Evolutionary conservation across 2,888 invertebrate genomes (phyloP), one percentile per base, ranked within the genome.

Genomic region (Latheticus oryzae): DNA sequence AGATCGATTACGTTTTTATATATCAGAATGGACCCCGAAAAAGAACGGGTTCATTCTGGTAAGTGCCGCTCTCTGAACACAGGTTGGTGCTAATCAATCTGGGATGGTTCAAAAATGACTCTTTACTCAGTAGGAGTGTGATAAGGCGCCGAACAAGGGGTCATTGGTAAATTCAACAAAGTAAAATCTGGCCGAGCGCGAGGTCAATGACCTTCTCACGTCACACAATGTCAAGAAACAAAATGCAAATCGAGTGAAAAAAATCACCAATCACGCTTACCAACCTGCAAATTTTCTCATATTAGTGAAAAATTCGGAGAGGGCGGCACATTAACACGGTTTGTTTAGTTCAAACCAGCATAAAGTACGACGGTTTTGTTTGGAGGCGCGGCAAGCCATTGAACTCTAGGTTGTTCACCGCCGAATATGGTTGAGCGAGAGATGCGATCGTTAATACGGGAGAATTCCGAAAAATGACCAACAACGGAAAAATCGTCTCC

Each of bases 331-430:
- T 38, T 26, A 28, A 38, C 17, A 15, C 50, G 50, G 53, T 50
- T 26, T 54, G 54, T 55, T 60, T 60, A 63, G 61, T 58, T 45
- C 57, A 48, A 53, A 61, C 60, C 65, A 54, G 57, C 56, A 58
- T 61, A 56, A 56, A 53, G 57, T 58, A 48, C 60, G 63, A 70
- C 72, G 70, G 68, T 59, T 62, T 62, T 66, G 70, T 70, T 70
- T 71, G 71, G 72, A 75, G 75, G 75, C 73, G 75, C 73, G 74
- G 73, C 65, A 63, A 76, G 77, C 70, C 78, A 74, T 73, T 77
- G 78, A 78, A 78, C 78, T 69, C 73, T 71, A 75, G 78, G 77
- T 78, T 78, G 74, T 75, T 77, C 73, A 78, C 77, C 76, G 76
- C 77, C 78, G 71, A 76, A 77, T 76, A 76, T 75, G 73, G 74